Percentiles rank a stretch among this genome's conserved stretches.
phyloP scores from a whole-genome alignment of 2,113 vertebrate genomes.

The Lasiurus cinereus region DNA sequence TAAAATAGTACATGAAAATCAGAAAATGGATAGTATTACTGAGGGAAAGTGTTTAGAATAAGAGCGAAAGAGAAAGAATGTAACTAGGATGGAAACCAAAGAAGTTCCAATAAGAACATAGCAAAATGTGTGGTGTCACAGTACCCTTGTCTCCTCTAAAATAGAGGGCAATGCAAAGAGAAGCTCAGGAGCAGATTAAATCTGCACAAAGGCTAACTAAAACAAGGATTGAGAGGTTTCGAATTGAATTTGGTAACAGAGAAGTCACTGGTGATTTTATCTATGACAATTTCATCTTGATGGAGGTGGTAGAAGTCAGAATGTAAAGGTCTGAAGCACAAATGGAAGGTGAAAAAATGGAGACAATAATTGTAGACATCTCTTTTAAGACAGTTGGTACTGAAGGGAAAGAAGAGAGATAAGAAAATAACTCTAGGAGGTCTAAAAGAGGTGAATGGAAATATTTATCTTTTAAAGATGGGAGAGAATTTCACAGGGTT shows the following conservation, averaged over 20 bases:
- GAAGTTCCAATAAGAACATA: background rate
- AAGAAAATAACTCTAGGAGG: background rate
- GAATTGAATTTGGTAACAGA: background rate
- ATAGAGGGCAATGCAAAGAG: background rate
- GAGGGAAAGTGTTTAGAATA: background rate
- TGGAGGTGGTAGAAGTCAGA: slow-evolving; percentile 26
- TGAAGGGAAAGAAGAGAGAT: background rate
- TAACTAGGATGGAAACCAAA: background rate
- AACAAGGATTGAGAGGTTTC: background rate
- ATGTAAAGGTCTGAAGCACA: background rate
- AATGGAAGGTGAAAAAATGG: background rate
- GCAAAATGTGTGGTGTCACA: fast-evolving
- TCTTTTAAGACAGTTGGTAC: background rate
- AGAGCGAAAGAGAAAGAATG: background rate
- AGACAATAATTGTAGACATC: background rate
- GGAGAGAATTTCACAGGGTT: background rate
- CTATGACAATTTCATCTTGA: background rate
- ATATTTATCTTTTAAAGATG: slow-evolving; percentile 35
- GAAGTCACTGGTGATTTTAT: slow-evolving; percentile 47
- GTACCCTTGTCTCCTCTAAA: background rate
- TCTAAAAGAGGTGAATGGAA: background rate
- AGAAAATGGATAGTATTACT: background rate
- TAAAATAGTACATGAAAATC: background rate
- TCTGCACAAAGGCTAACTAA: background rate
- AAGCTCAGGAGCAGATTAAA: background rate